Evolutionary conservation across 1,140 invertebrate species (phyloP), one percentile per base, ranked within the genome.

Genomic region (Aplysia californica): DNA sequence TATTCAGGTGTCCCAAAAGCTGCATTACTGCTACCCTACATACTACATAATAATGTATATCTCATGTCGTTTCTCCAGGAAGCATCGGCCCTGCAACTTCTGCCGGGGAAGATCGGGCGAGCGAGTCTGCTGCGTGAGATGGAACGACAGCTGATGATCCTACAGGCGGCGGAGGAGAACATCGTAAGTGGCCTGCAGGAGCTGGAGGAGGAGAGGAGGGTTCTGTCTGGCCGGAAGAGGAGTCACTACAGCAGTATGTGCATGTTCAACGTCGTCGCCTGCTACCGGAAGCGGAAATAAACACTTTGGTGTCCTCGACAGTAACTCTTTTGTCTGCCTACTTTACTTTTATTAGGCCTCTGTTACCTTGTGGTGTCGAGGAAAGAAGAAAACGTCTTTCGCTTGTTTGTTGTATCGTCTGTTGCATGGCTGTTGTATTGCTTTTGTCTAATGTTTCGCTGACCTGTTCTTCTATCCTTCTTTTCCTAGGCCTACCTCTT

Each of bases 221-320:
- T 41, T 68, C 31, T 68, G 18, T 20, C 66, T 5, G 31, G 31
- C 21, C 36, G 66, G 26, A 68, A 68, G 39, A 33, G 66, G 4
- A 68, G 66, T 23, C 66, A 68, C 31, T 68, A 68, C 23, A 41
- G 20, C 29, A 68, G 36, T 29, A 68, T 68, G 66, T 68, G 66
- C 39, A 41, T 68, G 66, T 68, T 68, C 33, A 68, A 68, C 66
- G 66, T 68, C 23, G 66, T 68, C 5, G 39, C 66, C 1, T 68
- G 66, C n/a, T 68, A 41, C 66, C 36, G 39, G 38, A 68, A 68
- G 26, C 23, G 31, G 44, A 55, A 21, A 64, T 58, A 66, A 35
- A 74, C 38, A 18, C n/a, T 35, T 35, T 18, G 20, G 58, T 15
- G 18, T 35, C 33, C 20, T 21, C 31, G 5, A 36, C 39, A 38